These are phyloP conservation scores for Myotis findleyi DNA, from an alignment of 2,797 vertebrate genomes.

Conservation along the genomic window DNA sequence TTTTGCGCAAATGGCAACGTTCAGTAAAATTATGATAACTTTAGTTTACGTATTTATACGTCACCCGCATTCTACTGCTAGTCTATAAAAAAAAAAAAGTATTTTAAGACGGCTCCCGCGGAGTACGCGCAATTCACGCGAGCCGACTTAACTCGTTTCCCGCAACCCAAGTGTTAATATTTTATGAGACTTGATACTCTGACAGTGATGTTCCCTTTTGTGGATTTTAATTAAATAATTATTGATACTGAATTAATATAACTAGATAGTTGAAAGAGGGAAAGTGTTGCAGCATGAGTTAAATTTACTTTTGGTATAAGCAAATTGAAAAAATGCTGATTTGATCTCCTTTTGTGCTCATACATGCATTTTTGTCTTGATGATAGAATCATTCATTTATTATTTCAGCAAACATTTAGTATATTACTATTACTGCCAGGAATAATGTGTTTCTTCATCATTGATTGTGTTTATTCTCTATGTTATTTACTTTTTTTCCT, in stretches of 20 bases:
- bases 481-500: slow-evolving; percentile 60
- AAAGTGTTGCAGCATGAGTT: neutral
- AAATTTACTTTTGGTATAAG: slow-evolving; percentile 19
- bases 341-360: neutral
- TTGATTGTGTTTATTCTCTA: neutral
- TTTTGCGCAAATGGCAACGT: too few relatives aligned
- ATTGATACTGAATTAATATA: slow-evolving; percentile 13
- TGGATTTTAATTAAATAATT: slow-evolving; percentile 5
- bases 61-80: too few relatives aligned
- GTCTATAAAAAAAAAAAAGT: too few relatives aligned
- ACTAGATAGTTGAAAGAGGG: neutral
- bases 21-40: too few relatives aligned
- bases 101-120: too few relatives aligned
- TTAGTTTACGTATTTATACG: too few relatives aligned
- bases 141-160: too few relatives aligned
- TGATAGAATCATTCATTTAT: slow-evolving; percentile 12
- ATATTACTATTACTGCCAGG: neutral
- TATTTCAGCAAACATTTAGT: neutral
- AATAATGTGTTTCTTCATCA: slow-evolving; percentile 20
- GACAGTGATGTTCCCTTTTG: neutral
- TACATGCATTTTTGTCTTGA: neutral
- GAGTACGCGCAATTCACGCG: too few relatives aligned
- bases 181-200: slow-evolving; percentile 37
- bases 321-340: neutral
- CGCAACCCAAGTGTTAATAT: too few relatives aligned